phyloP scores from a whole-genome alignment of 2,888 invertebrate species.

The Syrphus vitripennis region DNA sequence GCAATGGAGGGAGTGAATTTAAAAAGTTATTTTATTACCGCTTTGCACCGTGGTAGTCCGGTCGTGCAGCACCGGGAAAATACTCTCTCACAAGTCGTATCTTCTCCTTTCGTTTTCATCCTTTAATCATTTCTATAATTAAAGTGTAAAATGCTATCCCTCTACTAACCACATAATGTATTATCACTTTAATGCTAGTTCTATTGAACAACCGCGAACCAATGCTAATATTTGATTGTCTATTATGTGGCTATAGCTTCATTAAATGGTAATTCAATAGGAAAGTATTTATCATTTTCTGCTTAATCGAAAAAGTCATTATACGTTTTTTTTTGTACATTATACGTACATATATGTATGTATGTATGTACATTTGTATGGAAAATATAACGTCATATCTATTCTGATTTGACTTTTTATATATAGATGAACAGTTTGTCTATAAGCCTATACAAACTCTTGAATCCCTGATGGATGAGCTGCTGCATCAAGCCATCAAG shows the following conservation, averaged over 20 bases:
- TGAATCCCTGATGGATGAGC: neutral
- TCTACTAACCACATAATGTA: too few relatives aligned
- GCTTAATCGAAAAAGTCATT: constrained; percentile 40
- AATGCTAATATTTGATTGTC: constrained; percentile 9
- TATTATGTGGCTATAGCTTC: constrained; percentile 12
- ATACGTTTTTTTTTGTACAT: neutral
- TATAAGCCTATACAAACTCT: neutral
- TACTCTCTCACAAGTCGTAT: too few relatives aligned
- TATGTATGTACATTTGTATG: too few relatives aligned
- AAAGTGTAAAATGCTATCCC: neutral
- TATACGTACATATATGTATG: too few relatives aligned
- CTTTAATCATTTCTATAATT: too few relatives aligned
- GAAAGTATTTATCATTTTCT: constrained; percentile 36
- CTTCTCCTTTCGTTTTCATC: too few relatives aligned
- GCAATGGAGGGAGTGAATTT: too few relatives aligned
- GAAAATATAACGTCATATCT: neutral
- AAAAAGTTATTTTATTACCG: too few relatives aligned
- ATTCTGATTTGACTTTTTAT: neutral
- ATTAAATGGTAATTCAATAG: constrained; percentile 56
- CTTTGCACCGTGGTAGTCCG: too few relatives aligned
- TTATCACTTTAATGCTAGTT: neutral
- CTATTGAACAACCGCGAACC: neutral
- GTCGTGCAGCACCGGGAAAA: too few relatives aligned
- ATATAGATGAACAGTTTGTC: neutral
- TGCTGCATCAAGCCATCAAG: neutral